Base-by-base conservation (phyloP, 1,140 invertebrate species). In the Bombus superbus region DNA sequence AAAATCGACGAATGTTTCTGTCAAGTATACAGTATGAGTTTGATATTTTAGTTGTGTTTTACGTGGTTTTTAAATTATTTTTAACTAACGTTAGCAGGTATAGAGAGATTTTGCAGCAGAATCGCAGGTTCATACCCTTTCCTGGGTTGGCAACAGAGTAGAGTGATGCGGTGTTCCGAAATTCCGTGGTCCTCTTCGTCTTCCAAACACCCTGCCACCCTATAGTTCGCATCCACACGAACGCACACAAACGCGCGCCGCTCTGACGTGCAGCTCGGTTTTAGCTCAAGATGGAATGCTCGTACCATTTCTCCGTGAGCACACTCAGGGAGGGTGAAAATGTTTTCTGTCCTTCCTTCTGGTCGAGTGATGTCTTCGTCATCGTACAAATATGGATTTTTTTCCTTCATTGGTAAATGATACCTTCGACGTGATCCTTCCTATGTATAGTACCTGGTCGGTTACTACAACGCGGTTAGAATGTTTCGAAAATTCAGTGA, bases 151-250 rank as follows among this genome's bases (percentile, higher is more conserved):
- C 88, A 88, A 84, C 89, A 83, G 90, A 86, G 88, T 84, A 86
- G 89, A 89, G 83, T 87, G 88, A 93, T 93, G 91, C 90, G 91
- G 91, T 94, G 91, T 92, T 94, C 92, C 89, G 90, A 93, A 94
- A 92, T 91, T 92, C 92, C 76, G 89, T 78, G 90, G 90, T 93
- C 91, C 93, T 93, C 91, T 93, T 92, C 92, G 91, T 93, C 92
- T 93, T 92, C 89, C 86, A 88, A 94, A 94, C 91, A 93, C 91
- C 91, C 92, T 90, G 88, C 88, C 90, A 91, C 89, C 86, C 89
- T 83, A 89, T 83, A 86, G 82, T 80, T 66, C 73, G 77, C 86
- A 81, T 69, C 76, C 81, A 74, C 81, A 59, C 66, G 59, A 69
- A 75, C 77, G 79, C 82, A 85, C 32, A 82, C 76, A 53, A 35